Conservation (phyloP, 2,797 vertebrate species). For the Sandelia bainsii region DNA sequence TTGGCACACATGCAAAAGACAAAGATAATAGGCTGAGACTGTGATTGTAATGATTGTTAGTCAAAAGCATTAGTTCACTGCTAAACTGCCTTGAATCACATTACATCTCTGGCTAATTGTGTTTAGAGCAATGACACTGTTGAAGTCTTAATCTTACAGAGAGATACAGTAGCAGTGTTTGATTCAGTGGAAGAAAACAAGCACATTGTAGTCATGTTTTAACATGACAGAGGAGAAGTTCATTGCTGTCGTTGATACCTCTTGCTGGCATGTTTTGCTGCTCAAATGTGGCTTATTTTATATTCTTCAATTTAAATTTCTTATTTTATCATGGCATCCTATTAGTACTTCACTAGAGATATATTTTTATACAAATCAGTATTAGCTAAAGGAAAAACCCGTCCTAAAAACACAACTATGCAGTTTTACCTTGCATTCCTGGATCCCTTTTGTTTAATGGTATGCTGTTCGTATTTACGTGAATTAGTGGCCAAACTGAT, state of each 20-base stretch:
- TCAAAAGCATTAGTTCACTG: slow-evolving; percentile 20
- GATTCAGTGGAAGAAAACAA: slow-evolving; percentile 36
- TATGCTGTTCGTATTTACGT: slow-evolving; percentile 23
- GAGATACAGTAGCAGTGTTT: slow-evolving; percentile 16
- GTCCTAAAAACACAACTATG: slow-evolving; percentile 53
- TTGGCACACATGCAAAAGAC: slow-evolving; percentile 17
- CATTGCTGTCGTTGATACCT: slow-evolving; percentile 13
- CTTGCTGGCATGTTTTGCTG: slow-evolving; percentile 33
- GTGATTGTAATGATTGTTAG: slow-evolving; percentile 26
- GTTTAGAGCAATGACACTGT: slow-evolving; percentile 28
- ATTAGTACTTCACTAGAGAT: slow-evolving; percentile 48
- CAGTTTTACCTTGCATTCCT: slow-evolving; percentile 59
- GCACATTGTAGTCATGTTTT: slow-evolving; percentile 40
- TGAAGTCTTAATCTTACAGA: slow-evolving; percentile 64
- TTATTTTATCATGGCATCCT: slow-evolving; percentile 39
- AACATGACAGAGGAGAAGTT: slow-evolving; percentile 11
- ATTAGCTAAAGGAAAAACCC: slow-evolving; percentile 23
- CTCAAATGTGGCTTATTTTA: slow-evolving; percentile 46
- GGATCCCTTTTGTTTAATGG: slow-evolving; percentile 34
- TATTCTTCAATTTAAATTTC: slow-evolving; percentile 43
- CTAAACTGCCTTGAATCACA: slow-evolving; percentile 34
- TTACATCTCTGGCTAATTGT: slow-evolving; percentile 31
- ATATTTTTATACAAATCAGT: slow-evolving; percentile 62
- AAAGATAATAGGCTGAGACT: slow-evolving; percentile 10
- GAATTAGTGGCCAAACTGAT: slow-evolving; percentile 20